A percentile compares a stretch with the other conserved stretches of the same genome.
Conservation (phyloP, 2,113 vertebrate genomes). For the Vicugna pacos region DNA sequence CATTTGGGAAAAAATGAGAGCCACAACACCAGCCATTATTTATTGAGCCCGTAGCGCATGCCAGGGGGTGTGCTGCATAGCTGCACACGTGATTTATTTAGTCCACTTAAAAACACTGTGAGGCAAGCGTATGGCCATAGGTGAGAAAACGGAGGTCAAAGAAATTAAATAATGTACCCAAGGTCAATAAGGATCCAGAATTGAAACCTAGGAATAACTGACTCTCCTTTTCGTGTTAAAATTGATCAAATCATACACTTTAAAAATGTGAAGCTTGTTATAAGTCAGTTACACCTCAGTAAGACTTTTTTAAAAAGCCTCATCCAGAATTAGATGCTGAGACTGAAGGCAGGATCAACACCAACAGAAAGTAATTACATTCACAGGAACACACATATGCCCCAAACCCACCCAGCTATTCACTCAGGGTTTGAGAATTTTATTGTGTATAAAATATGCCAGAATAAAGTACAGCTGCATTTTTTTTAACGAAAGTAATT, state of each 20-base stretch:
- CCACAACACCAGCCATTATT: neutral
- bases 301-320: neutral
- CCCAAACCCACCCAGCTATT: neutral
- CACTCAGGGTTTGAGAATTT: slow-evolving; percentile 19
- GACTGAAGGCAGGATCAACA: neutral
- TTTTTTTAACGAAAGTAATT: slow-evolving; percentile 7
- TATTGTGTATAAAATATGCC: slow-evolving; percentile 18
- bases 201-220: neutral
- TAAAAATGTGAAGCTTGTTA: neutral
- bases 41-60: accelerated
- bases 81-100: neutral
- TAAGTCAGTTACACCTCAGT: neutral
- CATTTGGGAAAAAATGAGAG: neutral
- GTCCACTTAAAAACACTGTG: neutral
- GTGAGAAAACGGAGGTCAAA: neutral
- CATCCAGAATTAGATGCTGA: slow-evolving; percentile 5
- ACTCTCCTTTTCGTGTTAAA: neutral
- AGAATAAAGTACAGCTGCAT: neutral
- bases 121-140: too few relatives aligned
- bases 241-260: neutral
- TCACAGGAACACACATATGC: neutral
- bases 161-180: neutral
- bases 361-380: slow-evolving; percentile 10
- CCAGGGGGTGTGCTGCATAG: accelerated
- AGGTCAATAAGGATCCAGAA: neutral